Evolutionary conservation across 2,888 invertebrate genomes (phyloP).

Genomic region (Seira sanloemensis): DNA sequence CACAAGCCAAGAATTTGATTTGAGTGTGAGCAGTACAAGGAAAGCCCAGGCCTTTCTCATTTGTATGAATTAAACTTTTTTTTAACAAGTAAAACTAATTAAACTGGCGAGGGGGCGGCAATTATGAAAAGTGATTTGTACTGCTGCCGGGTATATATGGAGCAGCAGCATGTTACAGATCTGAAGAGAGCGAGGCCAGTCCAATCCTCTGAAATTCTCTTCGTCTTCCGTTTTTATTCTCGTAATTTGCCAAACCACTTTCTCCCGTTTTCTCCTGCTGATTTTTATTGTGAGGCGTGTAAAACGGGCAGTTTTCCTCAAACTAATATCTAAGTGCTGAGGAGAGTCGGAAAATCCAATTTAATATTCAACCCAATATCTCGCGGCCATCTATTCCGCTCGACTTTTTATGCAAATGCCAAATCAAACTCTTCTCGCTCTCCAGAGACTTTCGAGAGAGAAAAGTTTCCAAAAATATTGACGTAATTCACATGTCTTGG

Average conservation of each 20-base stretch:
- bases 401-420: constrained; percentile 2
- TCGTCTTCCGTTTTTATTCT: no score
- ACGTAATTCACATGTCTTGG: constrained; percentile 17
- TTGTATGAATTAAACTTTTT: neutral
- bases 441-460: neutral
- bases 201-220: no score
- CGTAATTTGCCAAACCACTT: neutral
- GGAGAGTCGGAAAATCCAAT: neutral
- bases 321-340: neutral
- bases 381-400: neutral
- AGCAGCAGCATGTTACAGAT: neutral
- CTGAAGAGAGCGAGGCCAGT: neutral
- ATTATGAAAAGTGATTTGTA: neutral
- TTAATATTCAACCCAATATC: constrained; percentile 6
- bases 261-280: no score
- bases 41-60: no score
- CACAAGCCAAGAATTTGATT: neutral
- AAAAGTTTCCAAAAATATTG: constrained; percentile 11
- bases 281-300: neutral
- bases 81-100: neutral
- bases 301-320: neutral
- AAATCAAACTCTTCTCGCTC: neutral
- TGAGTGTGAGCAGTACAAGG: no score
- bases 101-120: neutral
- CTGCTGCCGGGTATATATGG: neutral